Percentiles rank a stretch among this genome's conserved stretches.
Evolutionary conservation across 2,797 vertebrate genomes (phyloP).

Genomic region (Mastacembelus armatus): DNA sequence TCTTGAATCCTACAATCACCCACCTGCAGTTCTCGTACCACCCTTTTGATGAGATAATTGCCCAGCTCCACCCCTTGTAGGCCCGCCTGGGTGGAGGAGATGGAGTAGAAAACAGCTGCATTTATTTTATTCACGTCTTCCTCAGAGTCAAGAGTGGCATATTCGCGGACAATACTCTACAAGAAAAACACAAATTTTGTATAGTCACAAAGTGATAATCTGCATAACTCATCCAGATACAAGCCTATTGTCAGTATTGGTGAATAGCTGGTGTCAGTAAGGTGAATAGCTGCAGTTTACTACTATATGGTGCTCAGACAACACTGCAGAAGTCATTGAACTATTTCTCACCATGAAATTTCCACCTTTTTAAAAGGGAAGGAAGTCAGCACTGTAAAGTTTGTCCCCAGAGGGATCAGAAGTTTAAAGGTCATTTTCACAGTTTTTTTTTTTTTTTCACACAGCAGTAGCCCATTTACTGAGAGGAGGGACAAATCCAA

Average conservation of each 20-base stretch:
- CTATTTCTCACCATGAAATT: conserved; percentile 31
- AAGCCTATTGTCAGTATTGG: not conserved
- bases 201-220: not conserved
- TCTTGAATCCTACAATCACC: conserved; percentile 21
- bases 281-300: conserved; percentile 8
- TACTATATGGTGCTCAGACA: not conserved
- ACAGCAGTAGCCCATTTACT: conserved; percentile 49
- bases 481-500: conserved; percentile 24
- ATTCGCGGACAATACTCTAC: conserved; percentile 92
- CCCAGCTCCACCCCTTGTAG: conserved; percentile 97
- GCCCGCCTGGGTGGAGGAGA: conserved; percentile 93
- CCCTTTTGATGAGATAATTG: conserved; percentile 94
- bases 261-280: conserved; percentile 10
- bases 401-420: conserved; percentile 27
- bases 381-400: conserved; percentile 8
- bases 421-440: conserved; percentile 47
- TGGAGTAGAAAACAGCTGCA: conserved; percentile 94
- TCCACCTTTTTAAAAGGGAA: conserved; percentile 31
- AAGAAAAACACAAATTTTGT: conserved; percentile 5
- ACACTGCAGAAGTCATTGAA: conserved; percentile 28
- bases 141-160: conserved; percentile 80
- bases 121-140: conserved; percentile 90
- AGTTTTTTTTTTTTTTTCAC: conserved; percentile 55
- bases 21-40: conserved; percentile 95
- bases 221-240: conserved; percentile 1